A percentile compares a stretch with the other conserved stretches of the same genome.
Conservation (phyloP, 1,140 invertebrate species). For the Riptortus pedestris region DNA sequence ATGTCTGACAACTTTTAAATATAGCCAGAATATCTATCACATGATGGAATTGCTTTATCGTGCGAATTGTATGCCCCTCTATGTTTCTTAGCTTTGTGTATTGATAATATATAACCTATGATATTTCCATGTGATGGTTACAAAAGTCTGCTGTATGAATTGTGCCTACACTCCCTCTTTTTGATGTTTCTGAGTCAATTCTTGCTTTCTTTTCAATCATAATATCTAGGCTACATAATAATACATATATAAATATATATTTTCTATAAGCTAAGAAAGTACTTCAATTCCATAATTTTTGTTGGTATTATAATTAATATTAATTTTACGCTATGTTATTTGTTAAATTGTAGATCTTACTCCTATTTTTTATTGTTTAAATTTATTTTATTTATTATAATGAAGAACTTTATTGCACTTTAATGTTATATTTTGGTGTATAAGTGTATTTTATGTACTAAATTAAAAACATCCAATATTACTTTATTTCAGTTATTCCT, state of each 20-base stretch:
- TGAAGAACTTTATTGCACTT: constrained; percentile 8
- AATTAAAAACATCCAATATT: background rate
- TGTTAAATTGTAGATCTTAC: constrained; percentile 3
- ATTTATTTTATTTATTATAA: background rate
- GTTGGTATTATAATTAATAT: constrained; percentile 2
- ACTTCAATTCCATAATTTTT: background rate
- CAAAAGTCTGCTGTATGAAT: background rate
- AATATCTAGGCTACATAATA: background rate
- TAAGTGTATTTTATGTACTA: constrained; percentile 23
- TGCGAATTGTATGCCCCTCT: background rate
- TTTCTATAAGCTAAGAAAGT: background rate
- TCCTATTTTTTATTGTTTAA: constrained; percentile 5
- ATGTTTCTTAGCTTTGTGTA: background rate
- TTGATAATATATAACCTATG: background rate
- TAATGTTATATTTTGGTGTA: constrained; percentile 22
- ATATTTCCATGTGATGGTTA: background rate
- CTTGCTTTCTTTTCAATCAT: constrained; percentile 1
- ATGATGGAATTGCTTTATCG: background rate
- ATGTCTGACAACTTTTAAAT: too few species aligned
- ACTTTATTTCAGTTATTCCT: too few species aligned
- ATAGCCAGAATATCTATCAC: too few species aligned
- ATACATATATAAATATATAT: background rate
- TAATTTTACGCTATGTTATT: constrained; percentile 2
- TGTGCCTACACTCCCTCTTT: background rate
- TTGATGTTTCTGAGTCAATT: constrained; percentile 12